A percentile compares a stretch with the other conserved stretches of the same genome.
phyloP scores from a whole-genome alignment of 2,888 invertebrate species.

The Mylabris sibirica region DNA sequence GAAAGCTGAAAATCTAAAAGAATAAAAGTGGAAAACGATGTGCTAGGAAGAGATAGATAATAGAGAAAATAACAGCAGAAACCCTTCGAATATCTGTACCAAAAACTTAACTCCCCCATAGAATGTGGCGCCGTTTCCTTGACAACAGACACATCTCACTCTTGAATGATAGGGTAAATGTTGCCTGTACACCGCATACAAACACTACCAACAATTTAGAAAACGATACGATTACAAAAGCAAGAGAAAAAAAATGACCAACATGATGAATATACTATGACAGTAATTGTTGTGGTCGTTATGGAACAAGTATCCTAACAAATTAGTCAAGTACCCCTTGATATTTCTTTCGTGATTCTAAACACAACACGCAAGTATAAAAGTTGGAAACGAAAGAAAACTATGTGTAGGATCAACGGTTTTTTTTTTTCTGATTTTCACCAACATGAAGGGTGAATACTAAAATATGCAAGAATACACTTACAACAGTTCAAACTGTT shows the following conservation, averaged over 20 bases:
- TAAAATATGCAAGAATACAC: not conserved
- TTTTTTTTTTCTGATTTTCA: not conserved
- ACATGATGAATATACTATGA: conserved; percentile 38
- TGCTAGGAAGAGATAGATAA: not conserved
- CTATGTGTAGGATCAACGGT: not conserved
- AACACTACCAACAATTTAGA: not conserved
- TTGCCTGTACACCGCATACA: conserved; percentile 28
- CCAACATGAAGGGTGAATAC: not conserved
- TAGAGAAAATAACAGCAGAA: conserved; percentile 8
- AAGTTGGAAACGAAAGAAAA: not conserved
- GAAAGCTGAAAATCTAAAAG: conserved; percentile 25
- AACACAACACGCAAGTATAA: conserved; percentile 36
- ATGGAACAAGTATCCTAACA: conserved; percentile 34
- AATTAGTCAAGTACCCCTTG: conserved; percentile 42
- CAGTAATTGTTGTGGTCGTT: conserved; percentile 22
- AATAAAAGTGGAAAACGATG: conserved; percentile 20
- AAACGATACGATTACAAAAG: conserved; percentile 30
- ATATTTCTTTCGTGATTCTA: conserved; percentile 42
- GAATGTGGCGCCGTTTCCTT: conserved; percentile 49
- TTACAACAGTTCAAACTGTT: not conserved
- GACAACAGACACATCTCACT: conserved; percentile 53
- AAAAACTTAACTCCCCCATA: conserved; percentile 39
- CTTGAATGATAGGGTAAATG: conserved; percentile 27
- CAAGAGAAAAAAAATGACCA: conserved; percentile 36
- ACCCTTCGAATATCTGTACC: conserved; percentile 24